Evolutionary conservation across 2,888 invertebrate species (phyloP), one percentile per base, ranked within the genome.

Genomic region (Dusona sp.): DNA sequence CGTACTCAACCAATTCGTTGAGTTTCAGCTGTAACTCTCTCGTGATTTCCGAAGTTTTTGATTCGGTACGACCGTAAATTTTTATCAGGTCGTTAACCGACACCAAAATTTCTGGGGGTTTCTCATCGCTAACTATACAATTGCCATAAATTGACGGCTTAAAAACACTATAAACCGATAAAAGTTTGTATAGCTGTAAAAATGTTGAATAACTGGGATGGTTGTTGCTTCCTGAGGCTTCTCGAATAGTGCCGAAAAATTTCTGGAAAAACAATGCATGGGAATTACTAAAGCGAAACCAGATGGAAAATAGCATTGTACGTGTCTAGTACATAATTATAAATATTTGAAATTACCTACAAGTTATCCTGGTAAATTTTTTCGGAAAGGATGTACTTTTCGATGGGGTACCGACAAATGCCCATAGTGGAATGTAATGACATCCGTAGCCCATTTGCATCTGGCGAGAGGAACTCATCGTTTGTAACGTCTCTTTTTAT

Each of bases 141-240:
- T 84, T 80, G 16, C 80, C 84, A 42, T 79, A 79, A 64, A 33
- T 45, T 72, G 45, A 64, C 70, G 42, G 80, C 64, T 72, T 42
- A 36, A 45, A 3, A 29, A 22, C 42, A 72, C 19, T 72, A 3
- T 51, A 51, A 51, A 61, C 22, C 22, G 45, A 16, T 42, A 73
- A 19, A 33, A 19, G 38, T 72, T 73, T 65, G 8, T 65, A 65
- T 6, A 65, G 65, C 16, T 65, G 65, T 36, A 65, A n/a, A 25
- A 68, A 68, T 1, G 67, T 67, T 67, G 67, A 45, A 13, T 45
- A 42, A 11, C 3, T 68, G 22, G 68, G 45, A 25, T 68, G 68
- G 9, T 68, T 45, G 42, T 68, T 68, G 68, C 68, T 36, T 11
- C 42, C 42, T 22, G 68, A 38, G n/a, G 68, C 68, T 45, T 68